Evolutionary conservation across 2,113 vertebrate species (phyloP).

Genomic region (Neoarius graeffei): DNA sequence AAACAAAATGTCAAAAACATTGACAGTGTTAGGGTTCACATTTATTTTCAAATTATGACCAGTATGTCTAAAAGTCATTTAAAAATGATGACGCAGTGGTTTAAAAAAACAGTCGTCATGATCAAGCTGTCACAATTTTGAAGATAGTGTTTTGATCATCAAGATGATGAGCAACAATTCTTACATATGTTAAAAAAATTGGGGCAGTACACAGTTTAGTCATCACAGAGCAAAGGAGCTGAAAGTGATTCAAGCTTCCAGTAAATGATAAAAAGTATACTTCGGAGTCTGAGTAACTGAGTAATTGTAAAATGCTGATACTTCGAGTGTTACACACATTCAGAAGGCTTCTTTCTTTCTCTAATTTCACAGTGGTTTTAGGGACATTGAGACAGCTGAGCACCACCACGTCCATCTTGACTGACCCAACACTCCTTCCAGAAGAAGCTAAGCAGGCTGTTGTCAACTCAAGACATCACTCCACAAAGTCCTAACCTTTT

Average conservation of each 20-base stretch:
- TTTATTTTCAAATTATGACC: no score
- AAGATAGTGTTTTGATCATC: not conserved
- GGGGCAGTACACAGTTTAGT: not conserved
- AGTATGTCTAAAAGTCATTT: no score
- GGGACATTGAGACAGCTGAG: constrained; percentile 85
- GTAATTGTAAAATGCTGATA: not conserved
- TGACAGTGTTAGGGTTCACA: no score
- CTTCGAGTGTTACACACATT: not conserved
- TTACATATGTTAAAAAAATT: not conserved
- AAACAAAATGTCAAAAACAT: no score
- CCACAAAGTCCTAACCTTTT: constrained; percentile 6
- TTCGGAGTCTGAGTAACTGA: not conserved
- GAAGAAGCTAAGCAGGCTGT: constrained; percentile 84
- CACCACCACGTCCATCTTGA: constrained; percentile 87
- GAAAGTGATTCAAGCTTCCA: not conserved
- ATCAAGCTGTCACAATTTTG: not conserved
- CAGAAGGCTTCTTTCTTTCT: not conserved
- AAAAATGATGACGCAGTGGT: no score
- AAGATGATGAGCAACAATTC: not conserved
- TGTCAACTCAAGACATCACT: constrained; percentile 53
- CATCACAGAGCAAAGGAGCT: not conserved
- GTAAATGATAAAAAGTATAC: not conserved
- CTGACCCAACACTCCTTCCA: constrained; percentile 80
- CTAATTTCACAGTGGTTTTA: constrained; percentile 79
- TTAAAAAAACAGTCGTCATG: no score